Evolutionary conservation across 2,888 invertebrate species (phyloP), one percentile per base, ranked within the genome.

Genomic region (Thera britannica): DNA sequence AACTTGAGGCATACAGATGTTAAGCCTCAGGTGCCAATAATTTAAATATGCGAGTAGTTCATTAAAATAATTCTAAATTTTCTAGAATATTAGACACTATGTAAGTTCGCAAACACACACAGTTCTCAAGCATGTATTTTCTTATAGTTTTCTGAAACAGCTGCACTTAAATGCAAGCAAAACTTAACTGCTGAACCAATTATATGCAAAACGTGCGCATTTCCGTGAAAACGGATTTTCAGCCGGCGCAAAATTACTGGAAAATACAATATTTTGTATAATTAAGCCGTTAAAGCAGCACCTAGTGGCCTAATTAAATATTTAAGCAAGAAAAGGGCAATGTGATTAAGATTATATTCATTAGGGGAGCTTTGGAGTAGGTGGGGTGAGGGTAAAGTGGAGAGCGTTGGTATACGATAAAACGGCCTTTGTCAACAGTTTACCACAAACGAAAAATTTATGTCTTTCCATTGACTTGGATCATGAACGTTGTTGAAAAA

Each of bases 221-320:
- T 74, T 63, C 60, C 54, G 12, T 46, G 58, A 69, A 73, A 73
- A 70, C 65, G 51, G 36, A 63, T 66, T 71, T 70, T 71, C 68
- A 65, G 46, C 8, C 57, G 58, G 65, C 54, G 60, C 60, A 48
- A 63, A 69, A 71, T 57, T 49, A 65, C 66, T 74, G 67, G 62
- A 77, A 77, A 80, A 79, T 75, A 73, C 76, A 79, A 80, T 86
- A 86, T 87, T 87, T 84, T 79, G 67, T 77, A 80, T 85, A 86
- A 88, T 89, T 85, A 90, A 89, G 85, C 80, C 74, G 79, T 88
- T 87, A 81, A 82, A 80, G 80, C 73, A 77, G 75, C 81, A 81
- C 84, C 83, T 83, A 80, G 79, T 80, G 82, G 79, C 82, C 85
- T 87, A 81, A 86, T 89, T 89, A 89, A 90, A 90, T 87, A 90